Base-by-base conservation (phyloP, 2,888 invertebrate species). In the Parascotia fuliginaria region DNA sequence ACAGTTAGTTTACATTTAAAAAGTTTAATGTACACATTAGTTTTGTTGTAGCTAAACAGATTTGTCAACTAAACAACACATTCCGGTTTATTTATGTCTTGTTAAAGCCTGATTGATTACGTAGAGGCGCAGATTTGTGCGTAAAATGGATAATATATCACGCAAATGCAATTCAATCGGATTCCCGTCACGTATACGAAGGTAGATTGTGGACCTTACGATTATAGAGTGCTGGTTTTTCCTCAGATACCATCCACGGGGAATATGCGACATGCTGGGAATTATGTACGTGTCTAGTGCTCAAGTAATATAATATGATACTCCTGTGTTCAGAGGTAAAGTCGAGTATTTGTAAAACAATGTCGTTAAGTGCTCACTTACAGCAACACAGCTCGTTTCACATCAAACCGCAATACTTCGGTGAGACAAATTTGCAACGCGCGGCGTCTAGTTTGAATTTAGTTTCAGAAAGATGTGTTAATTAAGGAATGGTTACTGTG, bases 91-190 rank as follows among this genome's bases (percentile, higher is more conserved):
- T 76, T 78, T 77, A 75, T 74, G 67, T 60, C 55, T 64, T 60
- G 68, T 64, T 63, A 60, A 64, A 65, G 56, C 63, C 62, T 77
- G 79, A 79, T 79, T 75, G 77, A 79, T 78, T 73, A 73, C 73
- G 56, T 70, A 59, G 69, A 59, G 65, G 64, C 61, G 60, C 63
- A 71, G 73, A 72, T 77, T 75, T 73, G 70, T 69, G 58, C 67
- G 60, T 62, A 60, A 65, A 73, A 66, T 63, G 70, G 62, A 66
- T 68, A 65, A 75, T 77, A 75, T 70, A 75, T 74, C 75, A 75
- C 68, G 68, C 66, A 66, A 70, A 73, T 73, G 68, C 68, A 58
- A 59, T 63, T 57, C 66, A 72, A 68, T 60, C 55, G 58, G 58
- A 51, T 56, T 55, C 49, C 40, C 54, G 55, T 60, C 41, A 46